Conservation (phyloP, 2,113 vertebrate species). For the Colossoma macropomum region DNA sequence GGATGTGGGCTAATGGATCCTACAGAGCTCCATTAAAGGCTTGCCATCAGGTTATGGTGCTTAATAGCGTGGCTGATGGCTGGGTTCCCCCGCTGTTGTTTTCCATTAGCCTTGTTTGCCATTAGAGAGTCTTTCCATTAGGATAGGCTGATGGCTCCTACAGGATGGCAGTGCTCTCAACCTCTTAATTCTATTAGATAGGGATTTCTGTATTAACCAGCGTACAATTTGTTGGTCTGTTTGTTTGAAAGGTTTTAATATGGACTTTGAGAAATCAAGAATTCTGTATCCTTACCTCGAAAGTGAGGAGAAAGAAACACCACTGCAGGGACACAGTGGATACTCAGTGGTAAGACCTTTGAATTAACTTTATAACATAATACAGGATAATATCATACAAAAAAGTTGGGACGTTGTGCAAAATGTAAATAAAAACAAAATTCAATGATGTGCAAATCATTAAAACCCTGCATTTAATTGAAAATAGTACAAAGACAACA, state of each 20-base stretch:
- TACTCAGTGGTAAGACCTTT: slow-evolving; percentile 22
- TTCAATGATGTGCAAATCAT: too few species aligned
- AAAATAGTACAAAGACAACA: too few species aligned
- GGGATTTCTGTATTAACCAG: background rate
- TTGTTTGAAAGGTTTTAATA: slow-evolving; percentile 29
- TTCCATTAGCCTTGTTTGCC: slow-evolving; percentile 35
- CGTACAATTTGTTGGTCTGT: background rate
- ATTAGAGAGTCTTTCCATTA: slow-evolving; percentile 11
- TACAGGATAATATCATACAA: background rate
- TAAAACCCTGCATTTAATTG: too few species aligned
- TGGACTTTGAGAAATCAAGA: slow-evolving; percentile 18
- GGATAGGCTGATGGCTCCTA: background rate
- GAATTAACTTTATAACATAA: background rate
- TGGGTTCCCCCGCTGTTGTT: background rate
- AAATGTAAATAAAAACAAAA: too few species aligned
- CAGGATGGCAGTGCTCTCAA: background rate
- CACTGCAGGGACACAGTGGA: slow-evolving; percentile 16
- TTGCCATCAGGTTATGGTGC: slow-evolving; percentile 13
- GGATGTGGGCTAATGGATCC: slow-evolving; percentile 30
- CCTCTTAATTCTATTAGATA: background rate
- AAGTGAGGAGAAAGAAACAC: slow-evolving; percentile 14
- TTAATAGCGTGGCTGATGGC: slow-evolving; percentile 18
- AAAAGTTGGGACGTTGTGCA: too few species aligned
- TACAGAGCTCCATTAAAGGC: slow-evolving; percentile 28
- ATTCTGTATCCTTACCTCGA: slow-evolving; percentile 15